Percentiles rank a stretch among this genome's conserved stretches.
Evolutionary conservation across 2,888 invertebrate species (phyloP).

Genomic region (Cremastinae sp.): DNA sequence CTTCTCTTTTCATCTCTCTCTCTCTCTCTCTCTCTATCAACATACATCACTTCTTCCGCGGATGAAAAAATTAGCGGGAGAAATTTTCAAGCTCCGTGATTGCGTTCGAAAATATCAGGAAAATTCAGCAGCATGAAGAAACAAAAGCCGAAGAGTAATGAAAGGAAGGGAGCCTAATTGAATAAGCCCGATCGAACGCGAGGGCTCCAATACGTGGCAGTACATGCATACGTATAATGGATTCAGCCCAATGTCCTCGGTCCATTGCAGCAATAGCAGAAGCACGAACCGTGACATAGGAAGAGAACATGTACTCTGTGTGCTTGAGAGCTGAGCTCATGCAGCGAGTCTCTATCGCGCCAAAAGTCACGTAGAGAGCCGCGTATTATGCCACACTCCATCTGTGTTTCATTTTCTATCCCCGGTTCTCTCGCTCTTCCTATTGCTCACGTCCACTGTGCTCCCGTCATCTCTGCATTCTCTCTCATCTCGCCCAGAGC

Average conservation of each 20-base stretch:
- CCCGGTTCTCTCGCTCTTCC: slow-evolving; percentile 20
- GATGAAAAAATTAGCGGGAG: too few species aligned
- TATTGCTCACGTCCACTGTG: slow-evolving; percentile 21
- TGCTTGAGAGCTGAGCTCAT: slow-evolving; percentile 26
- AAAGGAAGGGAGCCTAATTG: slow-evolving; percentile 65
- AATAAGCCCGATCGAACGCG: slow-evolving; percentile 70
- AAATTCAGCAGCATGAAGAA: slow-evolving; percentile 12
- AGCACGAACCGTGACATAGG: slow-evolving; percentile 15
- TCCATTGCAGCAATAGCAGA: slow-evolving; percentile 16
- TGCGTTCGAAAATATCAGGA: not conserved
- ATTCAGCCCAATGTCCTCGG: slow-evolving; percentile 65
- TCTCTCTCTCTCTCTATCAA: too few species aligned
- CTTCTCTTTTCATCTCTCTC: too few species aligned
- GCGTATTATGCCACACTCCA: slow-evolving; percentile 71
- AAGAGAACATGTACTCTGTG: slow-evolving; percentile 42
- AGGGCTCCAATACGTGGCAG: slow-evolving; percentile 51
- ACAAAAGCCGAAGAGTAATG: not conserved
- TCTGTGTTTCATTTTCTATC: slow-evolving; percentile 28
- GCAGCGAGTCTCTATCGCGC: slow-evolving; percentile 64
- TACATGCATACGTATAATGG: slow-evolving; percentile 65
- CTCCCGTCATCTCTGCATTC: slow-evolving; percentile 48
- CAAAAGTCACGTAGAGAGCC: slow-evolving; percentile 73
- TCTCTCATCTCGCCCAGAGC: slow-evolving; percentile 41
- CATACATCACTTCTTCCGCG: too few species aligned
- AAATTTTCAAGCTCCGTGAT: not conserved